Evolutionary conservation across 2,888 invertebrate genomes (phyloP), one percentile per base, ranked within the genome.

Genomic region (Cataglyphis rosenhaueri): DNA sequence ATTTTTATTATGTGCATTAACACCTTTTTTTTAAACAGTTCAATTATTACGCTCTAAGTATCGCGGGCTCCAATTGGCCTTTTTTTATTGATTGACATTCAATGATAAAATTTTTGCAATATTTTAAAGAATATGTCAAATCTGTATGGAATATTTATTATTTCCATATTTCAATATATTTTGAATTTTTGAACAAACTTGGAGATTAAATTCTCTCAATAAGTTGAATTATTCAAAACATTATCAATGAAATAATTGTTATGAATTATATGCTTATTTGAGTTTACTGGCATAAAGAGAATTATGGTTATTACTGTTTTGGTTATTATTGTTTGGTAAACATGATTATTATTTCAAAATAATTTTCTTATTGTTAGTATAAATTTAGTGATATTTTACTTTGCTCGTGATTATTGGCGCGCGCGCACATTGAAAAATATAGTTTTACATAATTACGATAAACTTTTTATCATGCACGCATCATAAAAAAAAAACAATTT

Each of bases 131-230:
- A n/a, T 32, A 21, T 44, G 5, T 38, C 48, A 59, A 44, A 71
- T 79, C 55, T 25, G 21, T 44, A 59, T 61, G 44, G 44, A 44
- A 71, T 70, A 71, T 79, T 70, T 79, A 15, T 25, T 32, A 71
- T 78, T 78, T 48, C 44, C 59, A 70, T 79, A 59, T 78, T 70
- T 70, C 29, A 66, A 21, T 44, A 78, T 70, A 70, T 79, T 32
- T 59, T 35, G 44, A 59, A 44, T 78, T 71, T 61, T 25, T 25
- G 48, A 61, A 79, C 70, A 79, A 79, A 9, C 35, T 59, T 18
- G 59, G 59, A 79, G 18, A 71, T 35, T 35, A 35, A 70, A 35
- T 59, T 61, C 44, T 21, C 32, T 59, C 59, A 59, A 70, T 59
- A 48, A 70, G 21, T 35, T 71, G 44, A 71, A 79, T 71, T 59